Conservation (phyloP, 2,113 vertebrate species). For the Rhinogobius similis region DNA sequence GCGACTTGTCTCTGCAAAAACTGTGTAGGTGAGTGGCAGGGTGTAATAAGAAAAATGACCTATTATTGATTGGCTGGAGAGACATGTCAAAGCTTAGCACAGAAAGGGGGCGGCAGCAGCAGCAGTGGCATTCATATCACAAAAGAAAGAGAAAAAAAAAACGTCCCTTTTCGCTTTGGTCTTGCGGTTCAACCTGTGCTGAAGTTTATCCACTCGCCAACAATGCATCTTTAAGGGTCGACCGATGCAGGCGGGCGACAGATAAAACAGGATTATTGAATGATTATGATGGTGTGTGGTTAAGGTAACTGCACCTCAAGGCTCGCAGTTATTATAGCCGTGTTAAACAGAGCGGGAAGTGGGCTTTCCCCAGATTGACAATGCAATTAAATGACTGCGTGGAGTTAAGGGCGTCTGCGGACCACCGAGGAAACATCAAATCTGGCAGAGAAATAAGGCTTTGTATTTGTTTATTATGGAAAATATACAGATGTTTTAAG, state of each 20-base stretch:
- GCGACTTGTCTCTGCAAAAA: constrained; percentile 20
- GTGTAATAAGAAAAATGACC: constrained; percentile 68
- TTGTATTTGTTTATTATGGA: constrained; percentile 11
- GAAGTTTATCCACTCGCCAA: constrained; percentile 36
- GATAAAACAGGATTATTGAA: constrained; percentile 54
- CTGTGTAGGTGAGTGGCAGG: constrained; percentile 53
- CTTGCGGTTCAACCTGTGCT: constrained; percentile 10
- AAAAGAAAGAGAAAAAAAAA: constrained; percentile 17
- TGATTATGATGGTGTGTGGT: constrained; percentile 53
- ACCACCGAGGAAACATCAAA: constrained; percentile 55
- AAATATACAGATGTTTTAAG: background rate
- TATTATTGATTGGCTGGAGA: constrained; percentile 60
- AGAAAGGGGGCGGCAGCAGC: background rate
- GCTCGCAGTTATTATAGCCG: constrained; percentile 35
- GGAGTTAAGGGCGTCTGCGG: constrained; percentile 44
- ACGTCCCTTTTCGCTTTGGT: constrained; percentile 17
- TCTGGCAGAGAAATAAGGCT: constrained; percentile 7
- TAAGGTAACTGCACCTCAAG: constrained; percentile 54
- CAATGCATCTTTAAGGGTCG: constrained; percentile 26
- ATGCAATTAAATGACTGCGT: constrained; percentile 69
- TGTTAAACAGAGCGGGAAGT: constrained; percentile 53
- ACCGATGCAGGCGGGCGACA: constrained; percentile 18
- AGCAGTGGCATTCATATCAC: constrained; percentile 11
- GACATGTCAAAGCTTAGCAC: constrained; percentile 48
- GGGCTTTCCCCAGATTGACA: constrained; percentile 66